These are phyloP conservation scores for Gymnosoma rotundatum DNA, from an alignment of 2,888 invertebrate genomes.

Conservation along the genomic window DNA sequence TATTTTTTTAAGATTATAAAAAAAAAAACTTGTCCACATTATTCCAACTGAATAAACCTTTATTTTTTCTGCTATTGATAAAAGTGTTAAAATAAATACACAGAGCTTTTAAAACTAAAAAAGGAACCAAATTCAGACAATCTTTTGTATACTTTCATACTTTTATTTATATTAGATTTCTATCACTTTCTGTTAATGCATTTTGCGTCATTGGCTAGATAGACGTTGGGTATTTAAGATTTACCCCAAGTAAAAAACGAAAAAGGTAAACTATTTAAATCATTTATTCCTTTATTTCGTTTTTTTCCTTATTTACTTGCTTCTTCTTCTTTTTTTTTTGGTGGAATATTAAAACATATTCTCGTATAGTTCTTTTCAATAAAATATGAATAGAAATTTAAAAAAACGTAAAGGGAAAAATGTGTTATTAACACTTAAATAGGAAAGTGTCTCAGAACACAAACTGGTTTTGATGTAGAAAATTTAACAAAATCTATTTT, in stretches of 20 bases:
- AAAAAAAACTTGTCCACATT: no score
- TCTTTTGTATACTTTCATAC: slow-evolving; percentile 34
- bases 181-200: slow-evolving; percentile 42
- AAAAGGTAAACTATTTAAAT: slow-evolving; percentile 54
- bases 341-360: slow-evolving; percentile 30
- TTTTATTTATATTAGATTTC: slow-evolving; percentile 60
- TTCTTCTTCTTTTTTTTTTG: slow-evolving; percentile 6
- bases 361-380: slow-evolving; percentile 40
- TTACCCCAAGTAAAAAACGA: neutral
- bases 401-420: neutral
- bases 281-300: slow-evolving; percentile 12
- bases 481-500: no score
- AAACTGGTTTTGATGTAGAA: no score
- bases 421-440: slow-evolving; percentile 4
- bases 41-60: slow-evolving; percentile 24
- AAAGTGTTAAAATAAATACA: slow-evolving; percentile 19
- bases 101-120: slow-evolving; percentile 13
- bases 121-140: slow-evolving; percentile 25
- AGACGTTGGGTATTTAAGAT: slow-evolving; percentile 17
- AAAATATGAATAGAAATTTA: slow-evolving; percentile 37
- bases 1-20: neutral
- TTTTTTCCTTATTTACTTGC: neutral
- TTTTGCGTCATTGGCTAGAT: slow-evolving; percentile 34
- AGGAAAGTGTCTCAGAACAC: no score
- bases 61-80: neutral